Evolutionary conservation across 1,140 invertebrate species (phyloP).

Genomic region (Microplitis mediator): DNA sequence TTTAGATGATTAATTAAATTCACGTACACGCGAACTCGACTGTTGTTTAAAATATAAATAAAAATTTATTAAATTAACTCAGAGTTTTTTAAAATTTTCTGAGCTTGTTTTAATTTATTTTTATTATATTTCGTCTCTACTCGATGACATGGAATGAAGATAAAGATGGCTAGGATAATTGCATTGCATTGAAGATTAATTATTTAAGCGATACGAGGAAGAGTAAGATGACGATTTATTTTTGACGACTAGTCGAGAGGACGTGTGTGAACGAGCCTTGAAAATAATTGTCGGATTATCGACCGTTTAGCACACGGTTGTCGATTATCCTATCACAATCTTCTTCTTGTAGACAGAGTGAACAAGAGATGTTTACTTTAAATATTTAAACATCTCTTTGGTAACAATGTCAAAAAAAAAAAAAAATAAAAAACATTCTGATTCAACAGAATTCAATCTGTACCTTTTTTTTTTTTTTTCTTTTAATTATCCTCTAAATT

Average conservation of each 20-base stretch:
- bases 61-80: too few relatives aligned
- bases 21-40: slow-evolving; percentile 45
- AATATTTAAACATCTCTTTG: background rate
- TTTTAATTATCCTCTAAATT: background rate
- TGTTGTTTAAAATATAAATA: background rate
- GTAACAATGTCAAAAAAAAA: background rate
- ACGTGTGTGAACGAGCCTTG: slow-evolving; percentile 48
- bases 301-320: slow-evolving; percentile 3
- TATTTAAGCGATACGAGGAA: too few relatives aligned
- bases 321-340: slow-evolving; percentile 56
- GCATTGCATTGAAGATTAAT: background rate
- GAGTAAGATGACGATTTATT: background rate
- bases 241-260: slow-evolving; percentile 8
- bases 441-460: background rate
- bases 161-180: background rate
- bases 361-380: slow-evolving; percentile 31
- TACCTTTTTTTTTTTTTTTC: background rate
- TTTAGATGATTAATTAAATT: slow-evolving; percentile 34
- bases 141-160: too few relatives aligned
- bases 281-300: slow-evolving; percentile 40
- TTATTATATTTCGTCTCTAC: too few relatives aligned
- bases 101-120: background rate
- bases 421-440: background rate
- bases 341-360: slow-evolving; percentile 41
- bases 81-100: too few relatives aligned